Percentiles rank a stretch among this genome's conserved stretches.
Conservation (phyloP, 2,797 vertebrate species). For the Champsocephalus gunnari region DNA sequence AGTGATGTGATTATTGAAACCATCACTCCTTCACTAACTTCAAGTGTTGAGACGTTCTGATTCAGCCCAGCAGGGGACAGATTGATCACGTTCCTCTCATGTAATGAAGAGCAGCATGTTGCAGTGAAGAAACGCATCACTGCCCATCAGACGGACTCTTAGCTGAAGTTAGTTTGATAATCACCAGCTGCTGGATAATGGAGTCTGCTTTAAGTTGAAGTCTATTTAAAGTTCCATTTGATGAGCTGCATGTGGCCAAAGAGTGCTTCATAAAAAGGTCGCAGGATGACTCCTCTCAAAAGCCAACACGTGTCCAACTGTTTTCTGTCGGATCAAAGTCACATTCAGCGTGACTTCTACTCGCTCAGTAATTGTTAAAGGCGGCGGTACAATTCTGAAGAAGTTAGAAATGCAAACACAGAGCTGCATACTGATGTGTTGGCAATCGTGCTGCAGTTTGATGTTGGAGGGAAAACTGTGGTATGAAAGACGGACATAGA, state of each 20-base stretch:
- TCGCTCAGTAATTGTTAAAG: conserved; percentile 31
- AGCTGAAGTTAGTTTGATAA: neutral
- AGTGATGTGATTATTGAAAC: neutral
- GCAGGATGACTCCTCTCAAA: neutral
- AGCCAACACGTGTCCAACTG: conserved; percentile 1
- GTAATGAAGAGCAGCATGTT: neutral
- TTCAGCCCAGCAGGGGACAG: neutral
- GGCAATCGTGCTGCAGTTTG: conserved; percentile 2
- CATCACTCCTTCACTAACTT: neutral
- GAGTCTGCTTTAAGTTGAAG: neutral
- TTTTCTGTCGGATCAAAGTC: conserved; percentile 41
- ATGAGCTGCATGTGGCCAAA: neutral
- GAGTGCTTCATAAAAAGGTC: conserved; percentile 7
- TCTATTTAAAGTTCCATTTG: neutral
- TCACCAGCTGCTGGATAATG: neutral
- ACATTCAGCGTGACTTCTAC: conserved; percentile 34
- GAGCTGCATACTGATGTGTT: conserved; percentile 44
- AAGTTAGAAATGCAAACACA: conserved; percentile 26
- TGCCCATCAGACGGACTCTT: neutral
- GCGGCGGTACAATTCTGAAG: conserved; percentile 14
- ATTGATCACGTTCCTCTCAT: neutral
- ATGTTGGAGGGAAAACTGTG: conserved; percentile 3
- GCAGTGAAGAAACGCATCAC: neutral
- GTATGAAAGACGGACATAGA: neutral
- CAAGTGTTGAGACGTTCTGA: neutral